Evolutionary conservation across 1,140 invertebrate species (phyloP), one percentile per base, ranked within the genome.

Genomic region (Teleopsis dalmanni): DNA sequence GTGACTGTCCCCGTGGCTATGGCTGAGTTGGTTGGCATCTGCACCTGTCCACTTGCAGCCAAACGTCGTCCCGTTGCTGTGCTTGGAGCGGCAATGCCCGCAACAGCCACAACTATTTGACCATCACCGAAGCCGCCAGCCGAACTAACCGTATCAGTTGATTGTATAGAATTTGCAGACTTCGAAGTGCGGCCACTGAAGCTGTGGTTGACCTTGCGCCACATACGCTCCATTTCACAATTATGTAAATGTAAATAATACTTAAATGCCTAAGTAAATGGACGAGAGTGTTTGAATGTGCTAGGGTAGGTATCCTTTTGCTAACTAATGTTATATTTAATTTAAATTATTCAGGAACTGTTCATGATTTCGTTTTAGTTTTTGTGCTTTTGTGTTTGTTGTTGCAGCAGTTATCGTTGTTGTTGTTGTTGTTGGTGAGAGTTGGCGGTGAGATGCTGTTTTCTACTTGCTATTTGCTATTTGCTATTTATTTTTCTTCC

Each of bases 161-260:
- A 59, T 41, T 62, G 62, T 21, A 47, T 47, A 9, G 35, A 35
- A 22, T 25, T 37, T 52, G 31, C 16, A 6, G 48, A 25, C 11
- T 47, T 53, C 10, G 42, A 41, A 13, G 60, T 62, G 40, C 64
- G 64, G 47, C 49, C 42, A 42, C 50, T 38, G 22, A 70, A 57
- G 47, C 66, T 69, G 48, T 70, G 65, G 52, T 69, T 69, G 19
- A 70, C 65, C 52, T 69, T 69, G 35, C 66, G 63, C 66, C 66
- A 70, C 65, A 70, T 66, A 44, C 66, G 66, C 45, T 70, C 66
- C 66, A 70, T 70, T 35, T 36, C 25, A 29, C 21, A 21, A 13
- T 42, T 16, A 21, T 34, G 2, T 25, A 4, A 13, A 23, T 11
- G 22, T 27, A 26, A 14, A 2, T n/a, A 10, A 16, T 43, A n/a